Evolutionary conservation across 2,888 invertebrate genomes (phyloP), one percentile per base, ranked within the genome.

Genomic region (Hololepta plana): DNA sequence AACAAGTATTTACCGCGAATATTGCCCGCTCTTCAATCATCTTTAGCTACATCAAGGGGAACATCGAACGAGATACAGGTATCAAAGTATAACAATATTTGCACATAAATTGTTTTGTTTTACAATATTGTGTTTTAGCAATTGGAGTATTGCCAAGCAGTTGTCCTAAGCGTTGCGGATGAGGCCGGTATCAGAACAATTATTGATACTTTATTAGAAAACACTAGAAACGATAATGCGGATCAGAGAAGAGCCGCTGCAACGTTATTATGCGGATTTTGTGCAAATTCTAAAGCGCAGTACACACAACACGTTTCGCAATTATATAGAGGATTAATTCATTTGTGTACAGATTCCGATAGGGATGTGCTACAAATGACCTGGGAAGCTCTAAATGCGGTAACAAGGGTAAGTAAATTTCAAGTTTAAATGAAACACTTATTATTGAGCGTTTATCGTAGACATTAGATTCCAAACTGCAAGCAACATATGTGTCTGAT

Each of bases 1-100:
- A 85, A 82, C 6, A 75, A 81, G 46, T 91, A 90, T 52, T 63
- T 96, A 34, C 72, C 76, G 38, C 84, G 84, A 56, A 88, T 98
- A 47, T 62, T 98, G 39, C 88, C 90, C 14, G 91, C 96, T 12
- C 60, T 98, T 35, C 64, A 93, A 32, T 61, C 63, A 12, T 76
- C 85, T 29, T 59, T 88, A 26, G 70, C 67, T 2, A 63, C 67
- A 16, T 72, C 81, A 3, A 69, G 73, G 39, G 73, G 69, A 20
- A 62, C 65, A 12, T 55, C 67, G 2, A 59, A 63, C 30, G 77
- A 76, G 53, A 52, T 59, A 12, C 47, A 47, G 38, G 50, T 49
- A 39, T 29, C 15, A 11, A 23, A 23, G 12, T 20, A 12, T 15
- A n/a, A 20, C n/a, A 9, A 20, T 27, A 24, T 9, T 7, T 20